Evolutionary conservation across 1,140 invertebrate genomes (phyloP), one percentile per base, ranked within the genome.

Genomic region (Battus philenor): DNA sequence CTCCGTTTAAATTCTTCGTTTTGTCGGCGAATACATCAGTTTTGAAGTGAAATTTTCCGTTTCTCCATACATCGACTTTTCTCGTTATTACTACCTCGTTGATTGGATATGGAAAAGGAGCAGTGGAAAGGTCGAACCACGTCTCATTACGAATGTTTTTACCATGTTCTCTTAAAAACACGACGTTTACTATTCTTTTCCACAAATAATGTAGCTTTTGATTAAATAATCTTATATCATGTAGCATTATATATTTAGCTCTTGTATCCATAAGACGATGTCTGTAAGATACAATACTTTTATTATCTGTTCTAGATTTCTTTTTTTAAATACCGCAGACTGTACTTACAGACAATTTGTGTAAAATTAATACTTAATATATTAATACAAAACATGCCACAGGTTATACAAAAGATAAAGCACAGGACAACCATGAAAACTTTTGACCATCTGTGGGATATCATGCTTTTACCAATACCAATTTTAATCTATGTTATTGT

Each of bases 111-210:
- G 93, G 93, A 78, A 91, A 94, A 0, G 91, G 90, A 4, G 94
- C 89, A 0, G 92, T 93, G 2, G 88, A 88, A 0, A 95, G 63
- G 70, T 93, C 90, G 56, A 89, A 92, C 88, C 89, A 90, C 6
- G 87, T 47, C 65, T 75, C 17, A 58, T 33, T 8, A 43, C 20
- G 7, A 48, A 54, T 24, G 29, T 66, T 66, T 39, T 78, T 68
- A 1, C 71, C 66, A 55, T 90, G 90, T 57, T 88, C 82, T 32
- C 87, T 86, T 10, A 94, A 80, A 45, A 94, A 94, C n/a, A 94
- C 67, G 0, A 92, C 90, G 55, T 93, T 92, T 1, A 93, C 87
- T 12, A 94, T 91, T 51, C 91, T 87, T 27, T 91, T 93, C 93
- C 93, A 94, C 4, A 95, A 57, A 55, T 93, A 92, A 56, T 90